Evolutionary conservation across 2,113 vertebrate species (phyloP).

Genomic region (Heliornis fulica): DNA sequence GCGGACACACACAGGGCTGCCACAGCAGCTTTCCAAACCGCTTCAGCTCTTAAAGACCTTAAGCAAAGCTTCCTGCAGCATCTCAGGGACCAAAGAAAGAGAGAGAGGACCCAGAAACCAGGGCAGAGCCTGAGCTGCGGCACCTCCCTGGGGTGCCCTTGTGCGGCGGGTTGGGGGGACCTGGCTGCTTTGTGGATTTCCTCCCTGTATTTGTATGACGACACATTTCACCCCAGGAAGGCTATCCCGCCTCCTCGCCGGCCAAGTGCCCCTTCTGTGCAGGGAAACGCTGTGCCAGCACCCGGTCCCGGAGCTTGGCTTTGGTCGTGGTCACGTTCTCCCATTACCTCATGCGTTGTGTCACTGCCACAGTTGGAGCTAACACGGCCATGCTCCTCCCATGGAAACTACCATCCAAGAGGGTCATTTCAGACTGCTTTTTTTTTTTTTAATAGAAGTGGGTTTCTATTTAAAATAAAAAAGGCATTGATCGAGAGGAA

Average conservation of each 20-base stretch:
- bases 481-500: not conserved
- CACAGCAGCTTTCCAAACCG: rapidly evolving
- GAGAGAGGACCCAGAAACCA: rapidly evolving
- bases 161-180: rapidly evolving
- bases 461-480: not conserved
- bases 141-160: rapidly evolving
- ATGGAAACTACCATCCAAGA: not conserved
- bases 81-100: not conserved
- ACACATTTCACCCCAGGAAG: not conserved
- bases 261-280: conserved; percentile 25
- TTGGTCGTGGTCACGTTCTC: not conserved
- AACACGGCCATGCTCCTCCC: not conserved
- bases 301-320: not conserved
- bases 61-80: not conserved
- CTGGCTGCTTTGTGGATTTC: not conserved
- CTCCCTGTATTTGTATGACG: not conserved
- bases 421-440: rapidly evolving
- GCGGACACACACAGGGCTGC: rapidly evolving
- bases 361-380: not conserved
- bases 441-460: not conserved
- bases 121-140: not conserved
- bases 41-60: not conserved
- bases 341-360: not conserved
- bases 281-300: not conserved
- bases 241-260: not conserved